phyloP scores from a whole-genome alignment of 2,113 vertebrate species.

The Carassius auratus region DNA sequence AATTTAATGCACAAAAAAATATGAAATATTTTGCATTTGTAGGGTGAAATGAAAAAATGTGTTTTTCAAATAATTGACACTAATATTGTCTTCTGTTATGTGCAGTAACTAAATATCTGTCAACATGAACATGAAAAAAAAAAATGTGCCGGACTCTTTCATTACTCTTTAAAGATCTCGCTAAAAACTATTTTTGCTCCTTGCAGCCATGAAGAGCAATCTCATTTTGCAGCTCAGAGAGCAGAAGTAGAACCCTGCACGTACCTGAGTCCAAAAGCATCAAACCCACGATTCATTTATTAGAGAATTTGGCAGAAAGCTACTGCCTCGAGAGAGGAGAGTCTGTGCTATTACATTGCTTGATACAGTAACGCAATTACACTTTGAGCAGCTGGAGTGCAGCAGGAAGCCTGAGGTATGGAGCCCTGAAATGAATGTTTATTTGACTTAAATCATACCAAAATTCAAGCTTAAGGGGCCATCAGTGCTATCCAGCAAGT shows the following conservation, averaged over 20 bases:
- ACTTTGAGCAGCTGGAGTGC: slow-evolving; percentile 9
- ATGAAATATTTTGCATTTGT: neutral
- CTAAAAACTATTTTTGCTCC: slow-evolving; percentile 36
- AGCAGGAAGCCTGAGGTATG: slow-evolving; percentile 20
- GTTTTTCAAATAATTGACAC: neutral
- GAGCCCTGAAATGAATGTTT: slow-evolving; percentile 3
- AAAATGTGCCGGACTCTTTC: neutral
- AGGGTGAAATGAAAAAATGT: neutral
- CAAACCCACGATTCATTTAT: slow-evolving; percentile 66
- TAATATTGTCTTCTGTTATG: neutral
- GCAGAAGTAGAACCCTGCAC: slow-evolving; percentile 52
- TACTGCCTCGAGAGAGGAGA: slow-evolving; percentile 25
- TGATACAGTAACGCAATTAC: slow-evolving; percentile 39
- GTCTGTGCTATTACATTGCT: slow-evolving; percentile 33
- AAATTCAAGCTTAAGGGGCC: slow-evolving; percentile 36
- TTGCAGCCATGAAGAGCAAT: slow-evolving; percentile 65
- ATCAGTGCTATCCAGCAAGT: neutral
- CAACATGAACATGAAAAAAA: neutral
- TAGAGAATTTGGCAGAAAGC: slow-evolving; percentile 38
- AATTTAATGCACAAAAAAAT: neutral
- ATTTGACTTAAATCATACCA: neutral
- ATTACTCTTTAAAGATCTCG: neutral
- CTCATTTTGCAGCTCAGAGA: slow-evolving; percentile 66
- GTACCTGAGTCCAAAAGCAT: slow-evolving; percentile 70
- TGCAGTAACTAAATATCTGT: neutral